Evolutionary conservation across 2,888 invertebrate genomes (phyloP), one percentile per base, ranked within the genome.

Genomic region (Habrosyne pyritoides): DNA sequence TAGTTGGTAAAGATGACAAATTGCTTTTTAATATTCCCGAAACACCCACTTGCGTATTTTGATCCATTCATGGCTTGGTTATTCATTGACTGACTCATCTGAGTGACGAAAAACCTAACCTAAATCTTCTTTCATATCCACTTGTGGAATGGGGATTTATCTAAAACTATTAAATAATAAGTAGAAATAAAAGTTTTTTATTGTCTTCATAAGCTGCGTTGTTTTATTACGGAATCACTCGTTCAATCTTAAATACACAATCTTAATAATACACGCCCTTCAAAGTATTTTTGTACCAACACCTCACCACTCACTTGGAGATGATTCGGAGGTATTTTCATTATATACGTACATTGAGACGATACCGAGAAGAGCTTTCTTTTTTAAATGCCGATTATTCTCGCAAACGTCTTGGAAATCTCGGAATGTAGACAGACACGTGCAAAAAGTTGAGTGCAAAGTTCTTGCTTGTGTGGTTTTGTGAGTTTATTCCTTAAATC

Each of bases 211-310:
- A 1, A 18, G 14, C 0, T 42, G 5, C 18, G 14, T 42, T 42
- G 8, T 42, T 36, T 36, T 36, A 36, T 36, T 36, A 18, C 18
- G 42, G 42, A 18, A 42, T n/a, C 42, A 42, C 42, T 42, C 18
- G 42, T 8, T 18, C 18, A 18, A 14, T 42, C 42, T 42, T 42
- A 42, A 42, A 42, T 42, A 42, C 18, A 18, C 42, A n/a, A 42
- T 42, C 42, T 42, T 42, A 42, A 42, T 42, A 42, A 42, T 42
- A 42, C 18, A 42, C 18, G 42, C 42, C 42, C 42, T 42, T 14
- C 42, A 42, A 42, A n/a, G 42, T 42, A 42, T 42, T 18, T 42
- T 42, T 42, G 18, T 8, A 18, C 42, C 18, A 18, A 18, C 18
- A 6, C 42, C 42, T 42, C 42, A 42, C 42, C 42, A 18, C 42